These are phyloP conservation scores for Lasius platythorax DNA, from an alignment of 2,888 invertebrate species.

Conservation along the genomic window DNA sequence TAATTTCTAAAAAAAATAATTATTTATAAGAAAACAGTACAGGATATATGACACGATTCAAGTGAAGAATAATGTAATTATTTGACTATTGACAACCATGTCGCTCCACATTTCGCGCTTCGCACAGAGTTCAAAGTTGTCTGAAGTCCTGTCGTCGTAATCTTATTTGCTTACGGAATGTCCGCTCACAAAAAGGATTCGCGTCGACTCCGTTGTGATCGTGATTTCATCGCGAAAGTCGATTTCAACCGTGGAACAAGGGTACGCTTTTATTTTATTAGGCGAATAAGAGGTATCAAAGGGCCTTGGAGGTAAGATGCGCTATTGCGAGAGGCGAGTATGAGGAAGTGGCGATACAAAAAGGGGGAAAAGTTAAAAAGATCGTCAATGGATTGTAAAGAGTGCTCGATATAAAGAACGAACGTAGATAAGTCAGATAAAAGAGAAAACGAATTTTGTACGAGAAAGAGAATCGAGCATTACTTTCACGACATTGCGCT, in stretches of 20 bases:
- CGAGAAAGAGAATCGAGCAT: constrained; percentile 59
- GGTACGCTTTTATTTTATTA: constrained; percentile 54
- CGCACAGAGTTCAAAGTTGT: constrained; percentile 37
- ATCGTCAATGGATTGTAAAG: constrained; percentile 64
- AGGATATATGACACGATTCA: neutral
- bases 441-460: constrained; percentile 72
- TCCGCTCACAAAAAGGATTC: constrained; percentile 44
- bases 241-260: constrained; percentile 59
- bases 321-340: constrained; percentile 42
- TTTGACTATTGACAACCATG: constrained; percentile 37
- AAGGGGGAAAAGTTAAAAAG: constrained; percentile 53
- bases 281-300: constrained; percentile 60
- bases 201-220: constrained; percentile 44
- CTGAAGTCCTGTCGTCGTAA: constrained; percentile 49
- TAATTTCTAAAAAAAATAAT: neutral
- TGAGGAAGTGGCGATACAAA: constrained; percentile 61
- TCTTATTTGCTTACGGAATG: constrained; percentile 52
- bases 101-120: constrained; percentile 35
- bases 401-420: constrained; percentile 61
- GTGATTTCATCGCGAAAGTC: constrained; percentile 50
- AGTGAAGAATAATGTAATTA: constrained; percentile 39
- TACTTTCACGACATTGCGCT: constrained; percentile 71
- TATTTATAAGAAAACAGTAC: neutral
- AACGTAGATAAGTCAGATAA: constrained; percentile 66
- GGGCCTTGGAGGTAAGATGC: constrained; percentile 30